Base-by-base conservation (phyloP, 1,140 invertebrate genomes). In the Cephus cinctus region DNA sequence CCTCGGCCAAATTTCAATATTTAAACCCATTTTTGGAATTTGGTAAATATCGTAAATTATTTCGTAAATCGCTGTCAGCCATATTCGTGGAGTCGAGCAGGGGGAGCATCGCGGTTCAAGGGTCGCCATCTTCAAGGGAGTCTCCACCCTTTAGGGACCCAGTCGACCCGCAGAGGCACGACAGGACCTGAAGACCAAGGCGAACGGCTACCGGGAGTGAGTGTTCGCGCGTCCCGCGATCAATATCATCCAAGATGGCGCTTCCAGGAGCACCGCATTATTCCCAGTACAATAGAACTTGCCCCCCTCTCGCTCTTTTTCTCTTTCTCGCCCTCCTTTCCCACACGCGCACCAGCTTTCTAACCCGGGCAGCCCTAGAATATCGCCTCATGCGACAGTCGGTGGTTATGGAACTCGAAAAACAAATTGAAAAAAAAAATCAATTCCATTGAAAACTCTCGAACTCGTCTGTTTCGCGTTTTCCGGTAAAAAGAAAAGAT, bases 221-320 rank as follows among this genome's bases (percentile, higher is more conserved):
- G 68, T 72, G 71, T 75, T 69, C 65, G 65, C 65, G 69, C 65
- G 64, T 67, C 61, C 66, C 65, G 69, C 73, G 74, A 76, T 75
- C 74, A 75, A 76, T 76, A 76, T 73, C 73, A 71, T 68, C 48
- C 73, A 76, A 75, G 71, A 76, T 76, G 74, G 74, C 74, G 71
- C 61, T 43, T 44, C 57, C 69, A 70, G 72, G 67, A 71, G 67
- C 67, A 57, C 66, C 69, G 71, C 56, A 51, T 54, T 53, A 52
- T 63, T 57, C 63, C 63, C 59, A 73, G 71, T 71, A 75, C 69
- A 75, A 73, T 71, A 66, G 70, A 52, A 56, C 50, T 58, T 55
- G 56, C 46, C 48, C 35, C 45, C 27, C 35, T 46, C 22, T 27
- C 23, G 11, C 27, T 30, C 27, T 41, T n/a, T 14, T 18, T 19